Evolutionary conservation across 2,888 invertebrate species (phyloP).

Genomic region (Andrena dorsata): DNA sequence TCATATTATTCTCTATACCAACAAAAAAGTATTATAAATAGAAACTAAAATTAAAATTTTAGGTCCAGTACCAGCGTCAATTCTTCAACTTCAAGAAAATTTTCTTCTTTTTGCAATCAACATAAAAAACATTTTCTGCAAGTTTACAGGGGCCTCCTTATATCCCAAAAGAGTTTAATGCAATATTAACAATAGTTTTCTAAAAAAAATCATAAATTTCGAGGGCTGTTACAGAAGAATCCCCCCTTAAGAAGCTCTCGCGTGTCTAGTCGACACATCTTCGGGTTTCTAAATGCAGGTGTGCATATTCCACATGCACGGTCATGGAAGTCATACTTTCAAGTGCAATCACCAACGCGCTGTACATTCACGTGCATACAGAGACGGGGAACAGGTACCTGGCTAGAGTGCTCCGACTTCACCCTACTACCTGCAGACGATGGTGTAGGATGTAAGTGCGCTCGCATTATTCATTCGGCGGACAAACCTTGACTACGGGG

Average conservation of each 20-base stretch:
- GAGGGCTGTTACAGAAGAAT: no score
- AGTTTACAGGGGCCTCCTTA: no score
- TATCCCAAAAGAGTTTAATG: no score
- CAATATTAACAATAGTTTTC: no score
- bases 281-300: constrained; percentile 14
- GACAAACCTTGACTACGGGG: constrained; percentile 53
- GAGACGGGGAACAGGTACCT: constrained; percentile 22
- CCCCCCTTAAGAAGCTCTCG: background rate
- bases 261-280: constrained; percentile 12
- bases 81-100: no score
- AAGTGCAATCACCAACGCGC: constrained; percentile 16
- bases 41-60: no score
- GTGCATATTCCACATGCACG: constrained; percentile 28
- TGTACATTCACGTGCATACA: constrained; percentile 8
- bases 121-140: no score
- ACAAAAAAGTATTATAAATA: no score
- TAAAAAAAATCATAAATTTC: no score
- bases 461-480: constrained; percentile 68
- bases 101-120: no score
- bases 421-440: constrained; percentile 44
- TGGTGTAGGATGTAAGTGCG: constrained; percentile 37
- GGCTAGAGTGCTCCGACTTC: constrained; percentile 29
- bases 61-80: no score
- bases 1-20: no score
- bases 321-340: constrained; percentile 28